A percentile compares a stretch with the other conserved stretches of the same genome.
Evolutionary conservation across 1,140 invertebrate genomes (phyloP).

Genomic region (Palaemon carinicauda): DNA sequence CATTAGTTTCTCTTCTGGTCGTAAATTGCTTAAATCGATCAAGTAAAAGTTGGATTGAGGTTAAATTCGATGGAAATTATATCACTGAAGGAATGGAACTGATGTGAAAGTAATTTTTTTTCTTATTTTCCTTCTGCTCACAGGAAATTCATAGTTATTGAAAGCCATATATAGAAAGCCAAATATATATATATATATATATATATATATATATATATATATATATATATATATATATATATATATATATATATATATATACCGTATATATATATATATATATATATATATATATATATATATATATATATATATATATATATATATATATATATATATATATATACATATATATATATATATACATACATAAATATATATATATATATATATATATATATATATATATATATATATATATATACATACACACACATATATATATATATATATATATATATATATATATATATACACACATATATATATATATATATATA

Average conservation of each 20-base stretch:
- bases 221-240: background rate
- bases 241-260: background rate
- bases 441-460: background rate
- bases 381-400: background rate
- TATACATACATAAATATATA: background rate
- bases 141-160: too few relatives aligned
- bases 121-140: too few relatives aligned
- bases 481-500: background rate
- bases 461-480: background rate
- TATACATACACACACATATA: background rate
- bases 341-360: background rate
- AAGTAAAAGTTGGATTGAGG: too few relatives aligned
- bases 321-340: background rate
- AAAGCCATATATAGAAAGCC: too few relatives aligned
- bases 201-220: background rate
- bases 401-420: background rate
- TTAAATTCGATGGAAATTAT: too few relatives aligned
- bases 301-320: background rate
- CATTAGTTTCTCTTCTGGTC: too few relatives aligned
- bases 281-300: background rate
- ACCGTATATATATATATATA: background rate
- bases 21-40: too few relatives aligned
- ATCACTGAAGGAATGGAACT: too few relatives aligned
- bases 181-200: too few relatives aligned
- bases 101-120: too few relatives aligned